Evolutionary conservation across 2,113 vertebrate genomes (phyloP).

Genomic region (Pristiophorus japonicus): DNA sequence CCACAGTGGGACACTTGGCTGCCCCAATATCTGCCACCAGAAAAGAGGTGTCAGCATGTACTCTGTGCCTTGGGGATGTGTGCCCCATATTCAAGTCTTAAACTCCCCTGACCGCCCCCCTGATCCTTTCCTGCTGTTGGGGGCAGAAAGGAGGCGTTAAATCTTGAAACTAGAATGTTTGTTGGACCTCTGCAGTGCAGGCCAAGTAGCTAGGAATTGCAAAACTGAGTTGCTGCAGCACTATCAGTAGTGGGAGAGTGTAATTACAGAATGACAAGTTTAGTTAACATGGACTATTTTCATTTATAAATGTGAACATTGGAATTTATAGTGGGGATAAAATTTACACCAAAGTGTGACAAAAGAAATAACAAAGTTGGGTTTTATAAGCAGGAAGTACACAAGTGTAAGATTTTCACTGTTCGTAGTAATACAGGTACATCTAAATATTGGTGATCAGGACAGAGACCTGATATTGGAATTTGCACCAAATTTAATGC

Average conservation of each 20-base stretch:
- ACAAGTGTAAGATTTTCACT: background rate
- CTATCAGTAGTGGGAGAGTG: background rate
- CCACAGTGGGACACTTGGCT: background rate
- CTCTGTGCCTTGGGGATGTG: background rate
- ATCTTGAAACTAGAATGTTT: background rate
- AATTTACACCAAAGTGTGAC: background rate
- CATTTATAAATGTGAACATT: background rate
- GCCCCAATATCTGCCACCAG: background rate
- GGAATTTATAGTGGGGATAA: background rate
- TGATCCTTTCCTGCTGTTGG: background rate
- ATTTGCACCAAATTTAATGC: background rate
- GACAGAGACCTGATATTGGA: background rate
- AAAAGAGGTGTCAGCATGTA: background rate
- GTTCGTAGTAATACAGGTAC: background rate
- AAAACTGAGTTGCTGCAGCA: background rate
- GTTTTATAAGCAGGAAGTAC: background rate
- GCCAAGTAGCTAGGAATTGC: background rate
- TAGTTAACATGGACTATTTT: background rate
- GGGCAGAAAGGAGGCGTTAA: background rate
- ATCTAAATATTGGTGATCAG: background rate
- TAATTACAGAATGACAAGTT: background rate
- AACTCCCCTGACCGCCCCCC: background rate
- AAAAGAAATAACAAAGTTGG: background rate
- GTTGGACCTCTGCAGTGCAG: background rate
- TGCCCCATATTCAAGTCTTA: background rate